These are phyloP conservation scores for Papio anubis DNA, from an alignment of 2,113 vertebrate species.

Conservation along the genomic window DNA sequence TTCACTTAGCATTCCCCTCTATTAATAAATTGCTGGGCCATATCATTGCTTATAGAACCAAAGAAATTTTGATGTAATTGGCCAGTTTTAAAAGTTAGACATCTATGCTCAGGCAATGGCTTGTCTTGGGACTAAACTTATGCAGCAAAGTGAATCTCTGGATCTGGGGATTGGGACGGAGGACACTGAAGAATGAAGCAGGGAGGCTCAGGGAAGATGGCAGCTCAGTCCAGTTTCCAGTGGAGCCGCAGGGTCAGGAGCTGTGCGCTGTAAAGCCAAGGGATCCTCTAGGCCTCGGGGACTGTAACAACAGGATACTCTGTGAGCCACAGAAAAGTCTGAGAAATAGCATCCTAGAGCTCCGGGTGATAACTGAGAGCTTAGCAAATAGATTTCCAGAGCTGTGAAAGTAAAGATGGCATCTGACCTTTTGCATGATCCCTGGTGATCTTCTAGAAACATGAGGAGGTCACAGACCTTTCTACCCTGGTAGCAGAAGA, in stretches of 20 bases:
- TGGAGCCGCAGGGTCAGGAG: not conserved
- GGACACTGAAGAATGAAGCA: not conserved
- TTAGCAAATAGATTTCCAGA: not conserved
- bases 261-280: not conserved
- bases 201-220: not conserved
- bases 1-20: constrained; percentile 40
- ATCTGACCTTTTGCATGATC: not conserved
- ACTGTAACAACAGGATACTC: not conserved
- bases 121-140: not conserved
- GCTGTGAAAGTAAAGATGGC: not conserved
- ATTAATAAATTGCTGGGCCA: not conserved
- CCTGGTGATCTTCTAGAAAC: not conserved
- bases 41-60: not conserved
- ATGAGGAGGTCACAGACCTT: not conserved
- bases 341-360: not conserved
- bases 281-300: not conserved
- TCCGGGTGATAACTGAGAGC: not conserved
- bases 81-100: not conserved
- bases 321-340: not conserved
- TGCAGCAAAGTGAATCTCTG: not conserved
- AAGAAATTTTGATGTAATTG: not conserved
- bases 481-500: not conserved
- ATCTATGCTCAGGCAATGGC: not conserved
- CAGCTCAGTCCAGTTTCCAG: not conserved
- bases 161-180: not conserved